Evolutionary conservation across 2,113 vertebrate genomes (phyloP).

Genomic region (Pionites leucogaster): DNA sequence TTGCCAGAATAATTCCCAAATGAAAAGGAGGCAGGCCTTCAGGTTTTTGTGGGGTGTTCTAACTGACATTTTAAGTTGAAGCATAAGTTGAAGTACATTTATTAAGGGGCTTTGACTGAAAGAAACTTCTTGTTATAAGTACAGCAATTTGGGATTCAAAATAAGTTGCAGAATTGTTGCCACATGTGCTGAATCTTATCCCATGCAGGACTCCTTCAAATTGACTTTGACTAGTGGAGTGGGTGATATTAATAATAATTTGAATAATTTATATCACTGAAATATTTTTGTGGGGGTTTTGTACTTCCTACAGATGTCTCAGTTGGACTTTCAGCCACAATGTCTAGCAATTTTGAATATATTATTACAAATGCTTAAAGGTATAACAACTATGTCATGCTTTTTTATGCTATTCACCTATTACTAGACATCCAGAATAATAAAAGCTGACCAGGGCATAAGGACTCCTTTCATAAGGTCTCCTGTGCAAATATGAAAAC

Average conservation of each 20-base stretch:
- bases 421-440: background rate
- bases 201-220: background rate
- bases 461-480: background rate
- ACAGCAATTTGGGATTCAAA: slow-evolving; percentile 3
- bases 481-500: background rate
- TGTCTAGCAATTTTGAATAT: background rate
- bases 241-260: background rate
- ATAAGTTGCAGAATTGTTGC: slow-evolving; percentile 15
- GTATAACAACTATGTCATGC: background rate
- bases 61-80: slow-evolving; percentile 8
- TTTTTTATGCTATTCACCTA: background rate
- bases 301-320: slow-evolving; percentile 7
- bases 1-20: slow-evolving; percentile 15
- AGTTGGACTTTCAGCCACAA: background rate
- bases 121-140: background rate
- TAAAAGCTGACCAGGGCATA: background rate
- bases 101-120: background rate
- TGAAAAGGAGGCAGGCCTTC: background rate
- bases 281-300: slow-evolving; percentile 12
- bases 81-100: slow-evolving; percentile 29
- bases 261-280: slow-evolving; percentile 16
- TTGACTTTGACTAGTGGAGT: background rate
- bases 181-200: slow-evolving; percentile 15
- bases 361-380: background rate
- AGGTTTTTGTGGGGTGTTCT: background rate